Percentiles rank a stretch among this genome's conserved stretches.
Evolutionary conservation across 35 echinoderm and acorn worm species (phyloP).

Genomic region (Heliocidaris erythrogramma): DNA sequence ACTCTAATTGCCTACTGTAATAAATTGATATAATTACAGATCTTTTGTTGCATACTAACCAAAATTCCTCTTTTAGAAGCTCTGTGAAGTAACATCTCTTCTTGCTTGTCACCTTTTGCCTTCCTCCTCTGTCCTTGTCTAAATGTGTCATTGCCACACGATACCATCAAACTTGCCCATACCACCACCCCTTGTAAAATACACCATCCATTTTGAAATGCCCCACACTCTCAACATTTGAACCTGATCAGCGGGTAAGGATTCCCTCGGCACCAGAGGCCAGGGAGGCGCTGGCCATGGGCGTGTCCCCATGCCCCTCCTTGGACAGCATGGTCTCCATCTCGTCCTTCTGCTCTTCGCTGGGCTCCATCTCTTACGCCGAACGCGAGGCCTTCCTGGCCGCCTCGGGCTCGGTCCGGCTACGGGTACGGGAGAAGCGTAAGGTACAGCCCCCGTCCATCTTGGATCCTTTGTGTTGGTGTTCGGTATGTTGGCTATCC

Average conservation of each 20-base stretch:
- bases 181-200: background rate
- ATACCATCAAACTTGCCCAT: slow-evolving; percentile 2
- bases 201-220: background rate
- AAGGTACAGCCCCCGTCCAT: slow-evolving; percentile 36
- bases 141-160: background rate
- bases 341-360: slow-evolving; percentile 62
- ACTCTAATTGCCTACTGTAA: background rate
- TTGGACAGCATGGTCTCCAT: slow-evolving; percentile 69
- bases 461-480: slow-evolving; percentile 49
- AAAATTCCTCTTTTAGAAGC: slow-evolving; percentile 8
- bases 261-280: background rate
- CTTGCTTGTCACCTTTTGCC: background rate
- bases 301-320: slow-evolving; percentile 62
- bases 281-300: slow-evolving; percentile 21
- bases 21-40: background rate
- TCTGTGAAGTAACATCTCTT: slow-evolving; percentile 17
- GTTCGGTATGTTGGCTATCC: slow-evolving; percentile 46
- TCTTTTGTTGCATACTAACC: slow-evolving; percentile 16
- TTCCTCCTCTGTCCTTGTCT: background rate
- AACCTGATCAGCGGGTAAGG: slow-evolving; percentile 5
- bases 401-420: slow-evolving; percentile 4
- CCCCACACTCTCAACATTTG: background rate
- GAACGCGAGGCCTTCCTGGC: slow-evolving; percentile 40
- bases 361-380: slow-evolving; percentile 52
- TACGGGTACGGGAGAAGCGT: slow-evolving; percentile 44